Conservation (phyloP, 2,888 invertebrate species). For the Capitulum mitella region DNA sequence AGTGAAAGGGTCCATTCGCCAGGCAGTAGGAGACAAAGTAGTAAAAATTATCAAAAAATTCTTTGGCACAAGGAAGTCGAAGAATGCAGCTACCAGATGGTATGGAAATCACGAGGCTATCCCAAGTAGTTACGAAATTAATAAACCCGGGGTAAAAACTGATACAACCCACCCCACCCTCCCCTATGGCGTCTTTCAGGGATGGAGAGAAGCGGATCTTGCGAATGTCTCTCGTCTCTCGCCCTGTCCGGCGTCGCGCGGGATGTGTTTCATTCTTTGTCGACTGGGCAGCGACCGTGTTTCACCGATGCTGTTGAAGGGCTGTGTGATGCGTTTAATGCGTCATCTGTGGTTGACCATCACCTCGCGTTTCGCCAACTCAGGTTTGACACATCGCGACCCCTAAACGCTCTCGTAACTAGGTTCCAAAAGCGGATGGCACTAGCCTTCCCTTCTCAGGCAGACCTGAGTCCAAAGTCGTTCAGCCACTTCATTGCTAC, state of each 20-base stretch:
- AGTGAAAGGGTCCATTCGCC: too few species aligned
- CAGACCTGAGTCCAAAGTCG: background rate
- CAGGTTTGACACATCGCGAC: background rate
- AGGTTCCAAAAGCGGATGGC: background rate
- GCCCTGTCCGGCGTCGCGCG: background rate
- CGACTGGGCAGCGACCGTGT: background rate
- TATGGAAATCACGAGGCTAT: too few species aligned
- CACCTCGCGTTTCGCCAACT: background rate
- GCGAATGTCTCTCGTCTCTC: background rate
- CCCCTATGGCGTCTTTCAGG: too few species aligned
- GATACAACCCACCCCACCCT: too few species aligned
- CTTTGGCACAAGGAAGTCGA: too few species aligned
- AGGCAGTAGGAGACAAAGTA: too few species aligned
- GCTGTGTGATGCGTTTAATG: background rate
- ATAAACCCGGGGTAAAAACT: too few species aligned
- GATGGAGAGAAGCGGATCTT: background rate
- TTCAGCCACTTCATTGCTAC: background rate
- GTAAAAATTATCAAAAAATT: too few species aligned
- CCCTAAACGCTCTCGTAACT: background rate
- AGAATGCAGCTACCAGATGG: too few species aligned
- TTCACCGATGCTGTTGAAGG: background rate
- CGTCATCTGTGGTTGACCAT: background rate
- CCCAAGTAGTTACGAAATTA: too few species aligned
- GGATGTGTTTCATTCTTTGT: background rate
- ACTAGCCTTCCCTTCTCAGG: background rate